Base-by-base conservation (phyloP, 2,113 vertebrate genomes). In the Hepsetus odoe region DNA sequence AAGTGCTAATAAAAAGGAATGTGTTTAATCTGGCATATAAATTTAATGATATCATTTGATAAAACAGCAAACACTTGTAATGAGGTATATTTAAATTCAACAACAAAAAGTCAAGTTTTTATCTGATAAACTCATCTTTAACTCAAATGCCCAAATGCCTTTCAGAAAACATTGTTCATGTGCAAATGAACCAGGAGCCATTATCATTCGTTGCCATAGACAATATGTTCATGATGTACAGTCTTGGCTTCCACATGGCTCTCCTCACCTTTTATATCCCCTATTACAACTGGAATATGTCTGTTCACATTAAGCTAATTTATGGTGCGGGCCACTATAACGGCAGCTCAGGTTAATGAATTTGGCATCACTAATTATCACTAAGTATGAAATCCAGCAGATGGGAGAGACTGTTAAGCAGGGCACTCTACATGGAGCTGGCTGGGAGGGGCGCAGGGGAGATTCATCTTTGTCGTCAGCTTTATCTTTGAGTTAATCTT, bases 361-460 rank as follows among this genome's bases (percentile, higher is more conserved):
- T 94, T 95, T 95, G 94, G 94, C 95, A 97, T 96, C 95, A 94
- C 95, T 96, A 97, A 99, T 97, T 95, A 98, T 96, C 94, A 94
- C 95, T 95, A 95, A 97, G 96, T 95, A 96, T 96, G 96, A 97
- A 96, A 72, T 95, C 93, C 94, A 92, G 92, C 89, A 90, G 88
- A 91, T 90, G 93, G 93, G 90, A 92, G 69, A 76, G 81, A 62
- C 67, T 80, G 69, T 49, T 79, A 78, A 84, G 76, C 65, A 74
- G 62, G 30, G 32, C 74, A n/a, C 26, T 56, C 59, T 79, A 70
- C 73, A 20, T 67, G 33, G 14, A n/a, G 70, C 81, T 33, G 33
- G 84, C 59, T 38, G 82, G 76, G 74, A 70, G 49, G 32, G 49
- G 26, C 32, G 46, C 10, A 16, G 74, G 59, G 18, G 76, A 62